Percentiles rank a stretch among this genome's conserved stretches.
These are phyloP conservation scores for Lepilemur ruficaudatus DNA, from an alignment of 2,797 vertebrate species.

Conservation along the genomic window DNA sequence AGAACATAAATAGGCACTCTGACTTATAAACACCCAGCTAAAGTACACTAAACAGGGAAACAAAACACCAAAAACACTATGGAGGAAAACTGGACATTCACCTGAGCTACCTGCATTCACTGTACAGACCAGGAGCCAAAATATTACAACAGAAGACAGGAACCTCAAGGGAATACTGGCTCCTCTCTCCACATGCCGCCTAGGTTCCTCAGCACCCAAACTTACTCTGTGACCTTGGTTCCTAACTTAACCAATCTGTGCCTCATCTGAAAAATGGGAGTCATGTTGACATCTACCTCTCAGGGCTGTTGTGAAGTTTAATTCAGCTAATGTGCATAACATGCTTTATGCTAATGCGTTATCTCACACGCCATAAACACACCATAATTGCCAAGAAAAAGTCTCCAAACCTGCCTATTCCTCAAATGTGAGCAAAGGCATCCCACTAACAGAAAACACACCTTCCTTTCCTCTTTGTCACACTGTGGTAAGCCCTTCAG, in stretches of 20 bases:
- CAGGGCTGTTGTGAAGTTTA: neutral
- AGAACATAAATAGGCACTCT: neutral
- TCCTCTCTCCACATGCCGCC: neutral
- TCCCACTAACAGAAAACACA: neutral
- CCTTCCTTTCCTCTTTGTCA: neutral
- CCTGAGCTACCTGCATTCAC: neutral
- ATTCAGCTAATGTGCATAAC: neutral
- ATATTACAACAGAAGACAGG: neutral
- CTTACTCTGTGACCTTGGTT: neutral
- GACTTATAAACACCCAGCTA: neutral
- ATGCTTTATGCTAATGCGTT: neutral
- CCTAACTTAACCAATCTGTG: neutral
- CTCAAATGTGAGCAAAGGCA: neutral
- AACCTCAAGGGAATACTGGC: neutral
- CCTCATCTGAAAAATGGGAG: neutral
- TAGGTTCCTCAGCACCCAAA: neutral
- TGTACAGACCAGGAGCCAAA: neutral
- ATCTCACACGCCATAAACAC: neutral
- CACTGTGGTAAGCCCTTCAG: neutral
- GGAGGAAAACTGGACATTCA: neutral
- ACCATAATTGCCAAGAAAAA: neutral
- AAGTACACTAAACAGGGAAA: neutral
- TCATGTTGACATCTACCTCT: neutral
- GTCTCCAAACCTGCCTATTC: neutral
- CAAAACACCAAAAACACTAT: neutral